Conservation (phyloP, 1,140 invertebrate genomes). For the Nixonia krombeini region DNA sequence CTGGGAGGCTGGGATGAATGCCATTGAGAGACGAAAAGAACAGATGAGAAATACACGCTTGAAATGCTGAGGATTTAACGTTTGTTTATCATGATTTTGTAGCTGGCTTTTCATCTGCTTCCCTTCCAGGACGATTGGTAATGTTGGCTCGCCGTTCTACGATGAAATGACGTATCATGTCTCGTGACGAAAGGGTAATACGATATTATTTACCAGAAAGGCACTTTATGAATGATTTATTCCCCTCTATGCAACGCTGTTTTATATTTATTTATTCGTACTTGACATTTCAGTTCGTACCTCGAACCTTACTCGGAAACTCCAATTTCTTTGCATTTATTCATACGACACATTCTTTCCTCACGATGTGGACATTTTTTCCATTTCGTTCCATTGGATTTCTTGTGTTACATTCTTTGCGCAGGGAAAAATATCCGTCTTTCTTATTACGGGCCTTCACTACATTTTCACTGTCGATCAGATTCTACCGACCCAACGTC, state of each 20-base stretch:
- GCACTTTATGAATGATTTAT: slow-evolving; percentile 41
- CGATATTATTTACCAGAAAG: slow-evolving; percentile 21
- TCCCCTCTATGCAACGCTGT: slow-evolving; percentile 34
- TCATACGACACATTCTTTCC: slow-evolving; percentile 44
- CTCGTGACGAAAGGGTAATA: slow-evolving; percentile 9
- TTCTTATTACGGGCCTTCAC: slow-evolving; percentile 20
- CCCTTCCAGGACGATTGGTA: not conserved
- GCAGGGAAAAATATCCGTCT: slow-evolving; percentile 30
- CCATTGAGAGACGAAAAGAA: no score
- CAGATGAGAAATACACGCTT: no score
- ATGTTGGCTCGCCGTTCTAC: not conserved
- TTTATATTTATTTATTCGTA: slow-evolving; percentile 54
- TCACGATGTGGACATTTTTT: slow-evolving; percentile 33
- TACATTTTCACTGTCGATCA: slow-evolving; percentile 24
- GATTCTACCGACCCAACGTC: no score
- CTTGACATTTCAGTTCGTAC: slow-evolving; percentile 44
- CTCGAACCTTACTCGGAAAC: slow-evolving; percentile 31
- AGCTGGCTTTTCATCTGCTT: no score
- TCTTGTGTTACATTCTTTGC: slow-evolving; percentile 37
- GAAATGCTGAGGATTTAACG: no score
- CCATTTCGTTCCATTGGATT: slow-evolving; percentile 12
- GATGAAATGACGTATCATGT: slow-evolving; percentile 14
- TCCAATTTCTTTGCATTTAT: slow-evolving; percentile 50
- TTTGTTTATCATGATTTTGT: no score
- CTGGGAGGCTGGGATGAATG: no score